Evolutionary conservation across 2,888 invertebrate genomes (phyloP).

Genomic region (Portevinia maculata): DNA sequence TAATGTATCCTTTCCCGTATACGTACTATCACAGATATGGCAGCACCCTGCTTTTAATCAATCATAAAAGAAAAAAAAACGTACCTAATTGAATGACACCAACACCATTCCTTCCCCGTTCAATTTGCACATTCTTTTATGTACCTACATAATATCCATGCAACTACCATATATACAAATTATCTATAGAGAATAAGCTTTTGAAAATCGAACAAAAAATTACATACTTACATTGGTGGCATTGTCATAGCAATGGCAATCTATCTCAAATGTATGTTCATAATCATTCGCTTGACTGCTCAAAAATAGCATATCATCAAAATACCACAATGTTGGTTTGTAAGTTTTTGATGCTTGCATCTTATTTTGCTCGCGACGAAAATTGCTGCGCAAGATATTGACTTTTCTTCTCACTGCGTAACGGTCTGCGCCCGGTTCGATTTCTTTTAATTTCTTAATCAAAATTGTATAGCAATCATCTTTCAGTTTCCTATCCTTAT

Average conservation of each 20-base stretch:
- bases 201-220: no score
- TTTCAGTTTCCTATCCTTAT: slow-evolving; percentile 64
- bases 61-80: no score
- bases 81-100: no score
- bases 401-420: slow-evolving; percentile 63
- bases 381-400: slow-evolving; percentile 53
- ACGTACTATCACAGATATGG: no score
- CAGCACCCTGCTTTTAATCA: no score
- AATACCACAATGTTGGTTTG: slow-evolving; percentile 47
- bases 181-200: no score
- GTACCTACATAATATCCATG: no score
- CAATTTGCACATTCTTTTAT: no score
- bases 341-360: slow-evolving; percentile 3
- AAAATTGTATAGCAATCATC: slow-evolving; percentile 63
- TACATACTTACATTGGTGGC: not conserved
- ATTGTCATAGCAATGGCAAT: not conserved
- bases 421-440: slow-evolving; percentile 58
- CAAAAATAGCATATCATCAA: slow-evolving; percentile 40
- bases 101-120: no score
- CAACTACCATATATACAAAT: no score
- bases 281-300: slow-evolving; percentile 17
- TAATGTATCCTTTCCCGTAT: no score
- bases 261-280: not conserved
- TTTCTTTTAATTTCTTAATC: slow-evolving; percentile 48
- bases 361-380: slow-evolving; percentile 51